phyloP scores from a whole-genome alignment of 1,140 invertebrate species.

The Stegodyphus mimosarum region DNA sequence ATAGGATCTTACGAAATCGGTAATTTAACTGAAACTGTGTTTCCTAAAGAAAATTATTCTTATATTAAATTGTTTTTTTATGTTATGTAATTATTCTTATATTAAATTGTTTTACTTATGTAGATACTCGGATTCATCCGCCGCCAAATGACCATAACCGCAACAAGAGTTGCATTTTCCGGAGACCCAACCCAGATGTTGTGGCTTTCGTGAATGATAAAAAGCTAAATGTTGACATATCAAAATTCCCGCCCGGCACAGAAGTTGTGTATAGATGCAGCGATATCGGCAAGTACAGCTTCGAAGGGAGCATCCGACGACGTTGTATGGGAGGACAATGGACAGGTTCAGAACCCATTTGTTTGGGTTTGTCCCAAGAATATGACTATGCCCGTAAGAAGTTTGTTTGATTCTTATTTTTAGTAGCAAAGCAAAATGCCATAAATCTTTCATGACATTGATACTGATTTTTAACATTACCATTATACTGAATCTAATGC shows the following conservation, averaged over 20 bases:
- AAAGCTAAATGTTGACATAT: constrained; percentile 75
- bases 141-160: constrained; percentile 24
- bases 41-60: too few relatives aligned
- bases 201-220: constrained; percentile 83
- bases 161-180: constrained; percentile 80
- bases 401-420: neutral
- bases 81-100: too few relatives aligned
- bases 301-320: constrained; percentile 74
- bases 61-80: neutral
- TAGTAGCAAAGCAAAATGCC: too few relatives aligned
- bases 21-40: too few relatives aligned
- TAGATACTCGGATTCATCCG: constrained; percentile 16
- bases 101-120: neutral
- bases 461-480: too few relatives aligned
- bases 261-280: constrained; percentile 77
- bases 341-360: constrained; percentile 80
- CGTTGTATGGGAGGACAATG: constrained; percentile 81
- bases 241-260: constrained; percentile 81
- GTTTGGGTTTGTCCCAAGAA: constrained; percentile 83
- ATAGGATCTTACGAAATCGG: neutral
- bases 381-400: constrained; percentile 83
- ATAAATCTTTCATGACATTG: too few relatives aligned
- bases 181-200: constrained; percentile 82
- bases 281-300: constrained; percentile 80
- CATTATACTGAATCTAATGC: too few relatives aligned